A percentile compares a stretch with the other conserved stretches of the same genome.
These are phyloP conservation scores for Ptychadena robeensis DNA, from an alignment of 2,797 vertebrate genomes.

Conservation along the genomic window DNA sequence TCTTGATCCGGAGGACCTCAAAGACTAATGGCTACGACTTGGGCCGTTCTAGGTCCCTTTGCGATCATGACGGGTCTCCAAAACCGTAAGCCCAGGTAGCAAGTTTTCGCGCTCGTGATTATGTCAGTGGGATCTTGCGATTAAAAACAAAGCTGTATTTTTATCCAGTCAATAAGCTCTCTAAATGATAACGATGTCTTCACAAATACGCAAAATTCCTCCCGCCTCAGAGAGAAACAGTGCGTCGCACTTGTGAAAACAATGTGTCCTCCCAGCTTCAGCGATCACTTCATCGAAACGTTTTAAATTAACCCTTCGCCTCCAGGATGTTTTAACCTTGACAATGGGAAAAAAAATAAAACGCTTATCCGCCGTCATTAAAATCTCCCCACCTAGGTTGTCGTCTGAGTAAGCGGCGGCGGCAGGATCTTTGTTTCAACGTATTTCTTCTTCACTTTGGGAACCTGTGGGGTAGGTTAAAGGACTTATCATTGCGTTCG, in stretches of 20 bases:
- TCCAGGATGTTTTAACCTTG: slow-evolving; percentile 35
- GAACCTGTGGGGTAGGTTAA: slow-evolving; percentile 14
- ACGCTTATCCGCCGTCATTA: slow-evolving; percentile 39
- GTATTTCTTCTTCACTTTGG: slow-evolving; percentile 2
- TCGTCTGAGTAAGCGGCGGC: not conserved
- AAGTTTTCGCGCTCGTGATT: slow-evolving; percentile 80
- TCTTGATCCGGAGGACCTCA: too few relatives aligned
- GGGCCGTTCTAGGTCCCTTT: too few relatives aligned
- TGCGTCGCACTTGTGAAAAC: slow-evolving; percentile 48
- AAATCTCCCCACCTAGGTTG: slow-evolving; percentile 39
- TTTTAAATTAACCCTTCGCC: slow-evolving; percentile 51
- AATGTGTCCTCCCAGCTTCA: slow-evolving; percentile 63
- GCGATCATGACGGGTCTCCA: too few relatives aligned
- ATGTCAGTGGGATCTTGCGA: slow-evolving; percentile 81
- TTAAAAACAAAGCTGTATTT: slow-evolving; percentile 81
- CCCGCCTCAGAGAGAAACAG: slow-evolving; percentile 65
- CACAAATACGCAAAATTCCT: slow-evolving; percentile 76
- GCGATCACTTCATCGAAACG: slow-evolving; percentile 37
- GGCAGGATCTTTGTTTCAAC: slow-evolving; percentile 11
- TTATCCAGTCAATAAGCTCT: slow-evolving; percentile 81
- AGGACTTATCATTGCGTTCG: slow-evolving; percentile 29
- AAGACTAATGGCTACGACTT: too few relatives aligned
- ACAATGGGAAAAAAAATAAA: slow-evolving; percentile 27
- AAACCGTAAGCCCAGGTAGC: slow-evolving; percentile 83
- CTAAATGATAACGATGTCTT: slow-evolving; percentile 76